These are phyloP conservation scores for Argopecten irradians DNA, from an alignment of 1,140 invertebrate species.

Conservation along the genomic window DNA sequence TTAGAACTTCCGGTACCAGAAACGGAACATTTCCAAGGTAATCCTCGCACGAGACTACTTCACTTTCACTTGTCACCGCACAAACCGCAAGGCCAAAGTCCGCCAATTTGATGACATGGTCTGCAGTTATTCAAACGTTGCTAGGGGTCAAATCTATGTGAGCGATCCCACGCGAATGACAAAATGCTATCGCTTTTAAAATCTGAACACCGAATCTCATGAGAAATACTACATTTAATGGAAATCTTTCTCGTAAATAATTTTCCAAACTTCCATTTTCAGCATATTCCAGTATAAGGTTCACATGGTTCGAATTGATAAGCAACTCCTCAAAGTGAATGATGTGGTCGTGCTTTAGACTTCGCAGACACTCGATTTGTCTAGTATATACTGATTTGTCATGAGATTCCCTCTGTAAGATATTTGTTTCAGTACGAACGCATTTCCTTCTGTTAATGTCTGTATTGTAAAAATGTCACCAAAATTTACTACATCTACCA, in stretches of 20 bases:
- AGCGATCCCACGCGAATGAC: constrained; percentile 45
- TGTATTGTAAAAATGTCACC: constrained; percentile 47
- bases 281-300: constrained; percentile 53
- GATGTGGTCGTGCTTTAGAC: constrained; percentile 44
- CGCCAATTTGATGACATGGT: constrained; percentile 41
- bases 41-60: constrained; percentile 45
- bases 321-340: constrained; percentile 41
- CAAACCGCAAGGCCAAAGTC: constrained; percentile 51
- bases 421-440: constrained; percentile 49
- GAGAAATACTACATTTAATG: background rate
- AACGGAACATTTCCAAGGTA: constrained; percentile 47
- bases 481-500: constrained; percentile 48
- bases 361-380: constrained; percentile 44
- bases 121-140: constrained; percentile 40
- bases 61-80: constrained; percentile 18
- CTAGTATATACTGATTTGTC: constrained; percentile 42
- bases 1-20: constrained; percentile 46
- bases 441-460: background rate
- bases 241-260: background rate
- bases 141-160: constrained; percentile 52
- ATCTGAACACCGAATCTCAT: constrained; percentile 39
- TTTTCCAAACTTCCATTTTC: constrained; percentile 51
- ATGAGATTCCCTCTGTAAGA: constrained; percentile 42
- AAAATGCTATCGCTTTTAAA: constrained; percentile 37
- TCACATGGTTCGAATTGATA: constrained; percentile 27